A percentile compares a stretch with the other conserved stretches of the same genome.
Conservation (phyloP, 2,797 vertebrate species). For the Danio kyathit region DNA sequence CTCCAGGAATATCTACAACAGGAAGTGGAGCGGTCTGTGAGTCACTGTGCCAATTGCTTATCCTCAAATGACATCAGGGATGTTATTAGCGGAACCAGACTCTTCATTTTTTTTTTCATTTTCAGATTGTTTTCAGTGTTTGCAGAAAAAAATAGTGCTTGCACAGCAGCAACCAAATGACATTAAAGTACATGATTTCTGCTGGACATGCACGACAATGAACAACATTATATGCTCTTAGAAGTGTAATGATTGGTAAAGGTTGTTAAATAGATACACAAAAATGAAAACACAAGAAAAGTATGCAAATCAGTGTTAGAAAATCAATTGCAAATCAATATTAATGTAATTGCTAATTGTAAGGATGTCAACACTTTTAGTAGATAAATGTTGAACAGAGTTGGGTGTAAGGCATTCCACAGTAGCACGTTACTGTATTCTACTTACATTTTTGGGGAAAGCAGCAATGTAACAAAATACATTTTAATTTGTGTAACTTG, state of each 20-base stretch:
- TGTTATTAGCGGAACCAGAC: conserved; percentile 36
- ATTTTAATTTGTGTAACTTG: no score
- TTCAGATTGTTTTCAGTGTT: neutral
- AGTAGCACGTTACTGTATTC: no score
- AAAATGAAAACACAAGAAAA: neutral
- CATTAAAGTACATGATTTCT: neutral
- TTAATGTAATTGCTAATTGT: neutral
- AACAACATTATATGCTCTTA: neutral
- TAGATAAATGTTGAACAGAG: neutral
- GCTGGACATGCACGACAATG: neutral
- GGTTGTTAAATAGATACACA: neutral
- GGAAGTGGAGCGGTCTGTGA: conserved; percentile 5
- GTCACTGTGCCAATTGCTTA: conserved; percentile 17
- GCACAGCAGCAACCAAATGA: neutral
- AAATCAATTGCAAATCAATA: neutral
- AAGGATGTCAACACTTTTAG: neutral
- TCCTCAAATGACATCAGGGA: conserved; percentile 17
- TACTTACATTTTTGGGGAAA: no score
- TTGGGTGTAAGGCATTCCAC: no score
- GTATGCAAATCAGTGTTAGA: neutral
- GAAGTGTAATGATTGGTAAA: neutral
- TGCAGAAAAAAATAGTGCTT: conserved; percentile 12
- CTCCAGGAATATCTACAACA: conserved; percentile 31
- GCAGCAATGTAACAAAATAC: no score
- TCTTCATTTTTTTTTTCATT: conserved; percentile 49